A percentile compares a stretch with the other conserved stretches of the same genome.
Evolutionary conservation across 2,888 invertebrate genomes (phyloP).

Genomic region (Drosophila testacea): DNA sequence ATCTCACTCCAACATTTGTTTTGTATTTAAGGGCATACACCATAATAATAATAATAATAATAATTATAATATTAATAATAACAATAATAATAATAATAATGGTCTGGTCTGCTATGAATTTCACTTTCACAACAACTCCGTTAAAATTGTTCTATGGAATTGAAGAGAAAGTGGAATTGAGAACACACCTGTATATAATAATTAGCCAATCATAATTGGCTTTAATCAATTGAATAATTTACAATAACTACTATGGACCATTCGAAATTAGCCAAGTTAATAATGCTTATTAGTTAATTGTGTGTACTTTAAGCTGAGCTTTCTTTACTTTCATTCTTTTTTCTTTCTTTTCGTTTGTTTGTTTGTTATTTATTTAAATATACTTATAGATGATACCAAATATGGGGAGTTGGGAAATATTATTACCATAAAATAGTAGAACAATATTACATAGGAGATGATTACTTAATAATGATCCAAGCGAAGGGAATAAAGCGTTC

Average conservation of each 20-base stretch:
- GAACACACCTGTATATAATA: neutral
- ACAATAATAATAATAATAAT: slow-evolving; percentile 20
- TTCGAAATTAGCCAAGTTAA: slow-evolving; percentile 58
- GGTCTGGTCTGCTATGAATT: neutral
- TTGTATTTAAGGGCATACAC: slow-evolving; percentile 75
- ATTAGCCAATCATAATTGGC: too few relatives aligned
- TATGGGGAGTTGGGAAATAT: slow-evolving; percentile 28
- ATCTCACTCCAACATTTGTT: slow-evolving; percentile 84
- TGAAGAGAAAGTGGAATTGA: neutral
- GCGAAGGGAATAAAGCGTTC: slow-evolving; percentile 40
- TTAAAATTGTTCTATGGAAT: too few relatives aligned
- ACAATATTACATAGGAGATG: slow-evolving; percentile 35
- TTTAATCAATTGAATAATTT: slow-evolving; percentile 56
- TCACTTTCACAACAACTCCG: neutral
- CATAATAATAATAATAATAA: slow-evolving; percentile 35
- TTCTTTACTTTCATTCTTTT: slow-evolving; percentile 20
- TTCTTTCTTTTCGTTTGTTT: neutral
- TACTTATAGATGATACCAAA: slow-evolving; percentile 21
- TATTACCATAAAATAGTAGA: slow-evolving; percentile 20
- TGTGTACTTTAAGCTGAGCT: slow-evolving; percentile 52
- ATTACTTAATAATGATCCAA: slow-evolving; percentile 36
- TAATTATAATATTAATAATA: slow-evolving; percentile 24
- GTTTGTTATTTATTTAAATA: slow-evolving; percentile 2
- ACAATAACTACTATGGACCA: slow-evolving; percentile 77
- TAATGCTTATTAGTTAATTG: slow-evolving; percentile 43